Base-by-base conservation (phyloP, 1,140 invertebrate genomes). In the Drosophila hydei region DNA sequence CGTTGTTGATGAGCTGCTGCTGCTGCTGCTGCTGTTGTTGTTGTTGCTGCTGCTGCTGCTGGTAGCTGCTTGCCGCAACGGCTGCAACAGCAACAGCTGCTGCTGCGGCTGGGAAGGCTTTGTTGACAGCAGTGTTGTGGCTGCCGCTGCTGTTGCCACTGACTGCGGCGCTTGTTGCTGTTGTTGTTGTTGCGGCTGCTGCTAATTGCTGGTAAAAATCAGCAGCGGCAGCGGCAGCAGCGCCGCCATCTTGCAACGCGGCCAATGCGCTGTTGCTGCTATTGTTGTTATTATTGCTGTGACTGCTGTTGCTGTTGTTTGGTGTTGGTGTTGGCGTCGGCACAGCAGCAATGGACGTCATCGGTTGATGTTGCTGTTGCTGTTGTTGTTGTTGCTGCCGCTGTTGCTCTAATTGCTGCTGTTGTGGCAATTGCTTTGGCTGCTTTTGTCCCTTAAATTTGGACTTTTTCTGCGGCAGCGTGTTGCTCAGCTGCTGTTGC, bases 381-480 rank as follows among this genome's bases (percentile, higher is more conserved):
- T 56, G 51, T 63, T 90, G 61, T 48, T 91, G 71, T 30, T 58
- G 64, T 25, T 51, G 63, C 19, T 58, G 77, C 4, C 58, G 77
- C 30, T 50, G 69, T 12, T 48, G 61, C 9, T 68, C 47, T 30
- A 52, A 45, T 21, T 65, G 69, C 47, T 50, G 62, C 27, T 74
- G 67, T 19, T 63, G 67, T 21, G 89, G 89, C 70, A 91, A 73
- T 68, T 79, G 89, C 50, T 91, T 91, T 56, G 89, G 89, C 50
- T 90, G 89, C 65, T 91, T 91, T 23, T 90, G 89, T 63, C 89
- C 89, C 56, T 91, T 91, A 16, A 89, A 72, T 47, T 90, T 91
- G 11, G 81, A 75, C 60, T 90, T 91, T 65, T 91, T 91, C 30
- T 83, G 76, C 3, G 89, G 89, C 72, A 91, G 69, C 19, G 89